Conservation (phyloP, 2,797 vertebrate genomes). For the Halcyon badia region DNA sequence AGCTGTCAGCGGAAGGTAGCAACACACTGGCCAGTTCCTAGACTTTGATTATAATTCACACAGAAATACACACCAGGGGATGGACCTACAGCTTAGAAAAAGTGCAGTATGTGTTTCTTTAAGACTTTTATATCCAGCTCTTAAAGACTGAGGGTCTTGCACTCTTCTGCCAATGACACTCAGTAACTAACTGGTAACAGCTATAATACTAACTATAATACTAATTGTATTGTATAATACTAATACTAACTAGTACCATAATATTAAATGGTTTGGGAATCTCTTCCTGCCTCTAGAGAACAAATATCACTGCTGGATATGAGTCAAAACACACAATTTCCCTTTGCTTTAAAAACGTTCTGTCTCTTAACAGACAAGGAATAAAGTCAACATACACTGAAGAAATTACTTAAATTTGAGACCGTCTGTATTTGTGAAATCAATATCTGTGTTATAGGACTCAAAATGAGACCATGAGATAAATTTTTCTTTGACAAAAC, state of each 20-base stretch:
- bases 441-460: not conserved
- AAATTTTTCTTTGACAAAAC: not conserved
- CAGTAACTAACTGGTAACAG: not conserved
- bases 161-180: not conserved
- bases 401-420: not conserved
- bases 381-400: not conserved
- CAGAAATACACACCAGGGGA: conserved; percentile 10
- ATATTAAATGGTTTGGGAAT: not conserved
- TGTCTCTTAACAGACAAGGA: not conserved
- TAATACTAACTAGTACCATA: not conserved
- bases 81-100: conserved; percentile 11
- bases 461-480: not conserved
- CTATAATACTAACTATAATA: not conserved
- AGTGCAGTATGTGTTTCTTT: not conserved
- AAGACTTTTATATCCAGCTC: conserved; percentile 10
- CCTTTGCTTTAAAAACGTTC: not conserved
- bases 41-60: conserved; percentile 19
- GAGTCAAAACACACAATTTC: not conserved
- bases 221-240: no score
- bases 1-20: conserved; percentile 33
- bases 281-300: not conserved
- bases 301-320: not conserved
- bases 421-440: not conserved
- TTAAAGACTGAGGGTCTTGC: not conserved
- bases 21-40: not conserved